Evolutionary conservation across 1,140 invertebrate genomes (phyloP).

Genomic region (Tetranychus urticae): DNA sequence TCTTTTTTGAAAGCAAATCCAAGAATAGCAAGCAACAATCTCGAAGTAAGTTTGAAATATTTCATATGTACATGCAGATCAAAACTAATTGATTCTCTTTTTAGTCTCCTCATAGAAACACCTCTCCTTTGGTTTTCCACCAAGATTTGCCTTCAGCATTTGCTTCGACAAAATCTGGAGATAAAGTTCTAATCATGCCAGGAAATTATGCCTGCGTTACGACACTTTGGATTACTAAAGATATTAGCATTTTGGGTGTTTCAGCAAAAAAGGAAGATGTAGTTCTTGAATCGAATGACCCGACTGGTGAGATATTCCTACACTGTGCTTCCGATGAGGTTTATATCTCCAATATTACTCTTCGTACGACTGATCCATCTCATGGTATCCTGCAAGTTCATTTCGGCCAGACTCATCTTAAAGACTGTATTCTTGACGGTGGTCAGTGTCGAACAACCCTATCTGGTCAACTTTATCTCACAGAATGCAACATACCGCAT

Average conservation of each 20-base stretch:
- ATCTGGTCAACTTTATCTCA: too few relatives aligned
- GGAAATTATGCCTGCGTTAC: constrained; percentile 9
- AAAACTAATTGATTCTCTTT: too few relatives aligned
- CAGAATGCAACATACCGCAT: too few relatives aligned
- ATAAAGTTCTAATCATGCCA: constrained; percentile 10
- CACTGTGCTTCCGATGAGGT: constrained; percentile 5
- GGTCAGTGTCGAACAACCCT: not conserved
- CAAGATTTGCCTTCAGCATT: not conserved
- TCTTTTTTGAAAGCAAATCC: not conserved
- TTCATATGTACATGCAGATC: too few relatives aligned
- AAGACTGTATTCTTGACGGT: constrained; percentile 7
- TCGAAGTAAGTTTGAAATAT: too few relatives aligned
- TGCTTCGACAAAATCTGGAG: not conserved
- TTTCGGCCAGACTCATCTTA: constrained; percentile 6
- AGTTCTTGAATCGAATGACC: constrained; percentile 5
- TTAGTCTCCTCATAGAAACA: too few relatives aligned
- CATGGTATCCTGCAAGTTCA: constrained; percentile 8
- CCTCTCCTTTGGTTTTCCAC: not conserved
- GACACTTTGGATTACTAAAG: constrained; percentile 11
- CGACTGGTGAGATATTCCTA: constrained; percentile 11
- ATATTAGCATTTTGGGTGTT: constrained; percentile 9
- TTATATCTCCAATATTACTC: constrained; percentile 7
- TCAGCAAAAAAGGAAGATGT: constrained; percentile 1
- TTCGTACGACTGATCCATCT: constrained; percentile 2
- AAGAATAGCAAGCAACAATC: not conserved